These are phyloP conservation scores for Leptocoma aspasia DNA, from an alignment of 2,113 vertebrate species.

Conservation along the genomic window DNA sequence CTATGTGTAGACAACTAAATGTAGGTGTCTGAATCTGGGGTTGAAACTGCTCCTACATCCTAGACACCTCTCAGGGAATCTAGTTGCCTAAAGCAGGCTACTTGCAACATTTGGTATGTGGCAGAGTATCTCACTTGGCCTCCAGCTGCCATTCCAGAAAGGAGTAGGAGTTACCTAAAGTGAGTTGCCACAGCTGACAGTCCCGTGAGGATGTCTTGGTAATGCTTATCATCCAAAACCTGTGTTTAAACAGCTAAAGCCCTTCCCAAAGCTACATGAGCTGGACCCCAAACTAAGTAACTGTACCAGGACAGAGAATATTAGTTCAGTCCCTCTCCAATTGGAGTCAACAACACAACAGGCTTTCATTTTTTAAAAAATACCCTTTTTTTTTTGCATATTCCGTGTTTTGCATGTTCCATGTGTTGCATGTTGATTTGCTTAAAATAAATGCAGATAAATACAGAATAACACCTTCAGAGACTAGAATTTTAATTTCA, in stretches of 20 bases:
- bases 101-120: background rate
- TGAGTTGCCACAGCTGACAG: rapidly evolving
- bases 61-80: background rate
- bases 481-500: background rate
- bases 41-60: rapidly evolving
- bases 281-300: background rate
- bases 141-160: background rate
- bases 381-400: background rate
- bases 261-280: background rate
- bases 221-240: background rate
- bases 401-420: background rate
- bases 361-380: background rate
- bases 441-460: background rate
- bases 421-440: background rate
- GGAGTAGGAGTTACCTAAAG: rapidly evolving
- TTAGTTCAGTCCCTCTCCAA: background rate
- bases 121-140: background rate
- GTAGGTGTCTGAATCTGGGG: background rate
- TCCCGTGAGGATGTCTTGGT: too few relatives aligned
- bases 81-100: background rate
- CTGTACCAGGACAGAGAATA: background rate
- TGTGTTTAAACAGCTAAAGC: background rate
- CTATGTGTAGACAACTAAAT: background rate
- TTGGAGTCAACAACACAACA: background rate
- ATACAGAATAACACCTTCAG: background rate